Evolutionary conservation across 2,888 invertebrate species (phyloP).

Genomic region (Phorcus lineatus): DNA sequence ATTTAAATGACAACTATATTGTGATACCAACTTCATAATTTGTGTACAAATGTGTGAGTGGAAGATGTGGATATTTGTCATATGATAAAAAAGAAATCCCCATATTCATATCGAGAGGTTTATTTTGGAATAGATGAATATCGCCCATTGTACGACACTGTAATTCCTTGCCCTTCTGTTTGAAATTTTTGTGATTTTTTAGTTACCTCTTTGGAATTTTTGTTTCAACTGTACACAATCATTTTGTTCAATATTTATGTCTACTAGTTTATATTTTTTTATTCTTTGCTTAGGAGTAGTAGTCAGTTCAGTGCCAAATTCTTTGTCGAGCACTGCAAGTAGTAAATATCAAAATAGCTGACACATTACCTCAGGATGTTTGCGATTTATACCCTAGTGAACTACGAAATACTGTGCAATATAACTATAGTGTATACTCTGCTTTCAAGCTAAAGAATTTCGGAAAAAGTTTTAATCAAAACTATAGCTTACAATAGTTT

Average conservation of each 20-base stretch:
- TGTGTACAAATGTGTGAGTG: neutral
- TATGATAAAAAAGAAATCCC: neutral
- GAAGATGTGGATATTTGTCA: neutral
- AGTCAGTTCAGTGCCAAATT: neutral
- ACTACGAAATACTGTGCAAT: neutral
- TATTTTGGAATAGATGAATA: neutral
- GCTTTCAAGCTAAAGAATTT: too few species aligned
- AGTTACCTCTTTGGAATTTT: neutral
- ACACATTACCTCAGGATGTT: neutral
- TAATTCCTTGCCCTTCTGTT: neutral
- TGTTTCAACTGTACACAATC: neutral
- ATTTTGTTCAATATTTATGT: conserved; percentile 3
- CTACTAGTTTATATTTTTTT: neutral
- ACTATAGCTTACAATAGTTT: too few species aligned
- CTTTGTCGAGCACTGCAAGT: neutral
- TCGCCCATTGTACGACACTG: too few species aligned
- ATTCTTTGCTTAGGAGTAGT: neutral
- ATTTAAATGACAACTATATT: neutral
- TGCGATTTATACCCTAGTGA: neutral
- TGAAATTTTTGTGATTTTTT: conserved; percentile 5
- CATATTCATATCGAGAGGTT: conserved; percentile 4
- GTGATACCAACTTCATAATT: conserved; percentile 4
- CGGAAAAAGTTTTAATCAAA: too few species aligned
- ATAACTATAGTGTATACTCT: neutral
- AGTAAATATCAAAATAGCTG: conserved; percentile 6